Evolutionary conservation across 2,113 vertebrate genomes (phyloP).

Genomic region (Scomber scombrus): DNA sequence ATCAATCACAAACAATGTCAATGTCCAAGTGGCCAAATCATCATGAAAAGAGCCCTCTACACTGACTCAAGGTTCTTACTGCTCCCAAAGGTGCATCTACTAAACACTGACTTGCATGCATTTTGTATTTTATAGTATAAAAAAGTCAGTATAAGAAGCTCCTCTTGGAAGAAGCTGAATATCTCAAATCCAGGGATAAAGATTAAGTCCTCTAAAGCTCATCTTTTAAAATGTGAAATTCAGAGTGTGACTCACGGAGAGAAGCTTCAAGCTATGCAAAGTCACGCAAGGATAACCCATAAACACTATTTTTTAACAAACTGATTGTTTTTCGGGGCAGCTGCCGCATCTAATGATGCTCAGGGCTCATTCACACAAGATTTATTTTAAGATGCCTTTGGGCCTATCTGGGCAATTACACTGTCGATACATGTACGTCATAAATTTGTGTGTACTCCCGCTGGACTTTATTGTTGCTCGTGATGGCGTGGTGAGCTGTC

Average conservation of each 20-base stretch:
- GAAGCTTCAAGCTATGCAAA: neutral
- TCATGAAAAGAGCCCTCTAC: too few relatives aligned
- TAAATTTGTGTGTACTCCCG: constrained; percentile 34
- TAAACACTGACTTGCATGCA: too few relatives aligned
- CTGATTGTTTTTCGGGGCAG: neutral
- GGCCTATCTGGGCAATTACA: neutral
- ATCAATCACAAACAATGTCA: too few relatives aligned
- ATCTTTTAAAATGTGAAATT: too few relatives aligned
- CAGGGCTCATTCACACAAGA: neutral
- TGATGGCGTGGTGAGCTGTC: constrained; percentile 46
- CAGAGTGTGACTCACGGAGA: neutral
- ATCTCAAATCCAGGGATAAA: too few relatives aligned
- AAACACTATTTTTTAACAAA: neutral
- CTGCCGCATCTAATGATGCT: neutral
- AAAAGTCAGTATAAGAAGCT: too few relatives aligned
- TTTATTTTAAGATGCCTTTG: neutral
- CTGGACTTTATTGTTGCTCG: constrained; percentile 15
- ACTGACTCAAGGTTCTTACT: too few relatives aligned
- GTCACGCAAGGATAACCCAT: neutral
- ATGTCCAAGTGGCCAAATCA: too few relatives aligned
- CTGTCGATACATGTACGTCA: constrained; percentile 50
- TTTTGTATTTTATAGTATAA: too few relatives aligned
- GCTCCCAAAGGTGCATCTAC: too few relatives aligned
- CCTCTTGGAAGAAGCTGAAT: too few relatives aligned
- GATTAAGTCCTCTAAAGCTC: too few relatives aligned